Evolutionary conservation across 2,888 invertebrate genomes (phyloP), one percentile per base, ranked within the genome.

Genomic region (Melinaea marsaeus): DNA sequence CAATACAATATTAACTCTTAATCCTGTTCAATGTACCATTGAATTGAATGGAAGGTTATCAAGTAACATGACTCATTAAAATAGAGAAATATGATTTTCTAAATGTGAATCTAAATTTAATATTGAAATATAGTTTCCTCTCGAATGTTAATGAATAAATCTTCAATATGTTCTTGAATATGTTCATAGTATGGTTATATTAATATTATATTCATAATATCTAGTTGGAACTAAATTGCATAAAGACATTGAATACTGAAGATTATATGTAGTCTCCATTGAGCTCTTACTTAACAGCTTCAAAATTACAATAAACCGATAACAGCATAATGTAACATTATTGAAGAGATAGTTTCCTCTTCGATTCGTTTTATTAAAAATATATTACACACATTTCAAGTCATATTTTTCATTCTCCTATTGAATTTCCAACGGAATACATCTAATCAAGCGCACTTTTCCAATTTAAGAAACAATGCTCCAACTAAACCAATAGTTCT

Each of bases 401-500:
- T 11, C 7, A 45, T 9, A 13, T 4, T 55, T 46, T 42, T 54
- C 51, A 59, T 51, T 13, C 46, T 45, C 48, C 56, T 42, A 45
- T 47, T 57, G 57, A 61, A 54, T 61, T 51, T 55, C 46, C 58
- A 42, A 45, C 58, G 48, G 57, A 57, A 60, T 63, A 65, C 58
- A 64, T 55, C 64, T 61, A 69, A 69, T 69, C 65, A 65, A 60
- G 65, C 65, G 62, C 62, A 65, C 65, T 66, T 65, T 64, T 70
- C 63, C 70, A 65, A 67, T 70, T 67, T 64, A 64, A 67, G 64
- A 59, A 60, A 61, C 61, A 60, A 56, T 63, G 63, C 61, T 35
- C 55, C 61, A 58, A 63, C 66, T 64, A 66, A 69, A 71, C 69
- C 71, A 71, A 73, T 73, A 70, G 65, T 60, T 63, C 63, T 55